A percentile compares a stretch with the other conserved stretches of the same genome.
Conservation (phyloP, 2,888 invertebrate species). For the Rhorus exstirpatorius region DNA sequence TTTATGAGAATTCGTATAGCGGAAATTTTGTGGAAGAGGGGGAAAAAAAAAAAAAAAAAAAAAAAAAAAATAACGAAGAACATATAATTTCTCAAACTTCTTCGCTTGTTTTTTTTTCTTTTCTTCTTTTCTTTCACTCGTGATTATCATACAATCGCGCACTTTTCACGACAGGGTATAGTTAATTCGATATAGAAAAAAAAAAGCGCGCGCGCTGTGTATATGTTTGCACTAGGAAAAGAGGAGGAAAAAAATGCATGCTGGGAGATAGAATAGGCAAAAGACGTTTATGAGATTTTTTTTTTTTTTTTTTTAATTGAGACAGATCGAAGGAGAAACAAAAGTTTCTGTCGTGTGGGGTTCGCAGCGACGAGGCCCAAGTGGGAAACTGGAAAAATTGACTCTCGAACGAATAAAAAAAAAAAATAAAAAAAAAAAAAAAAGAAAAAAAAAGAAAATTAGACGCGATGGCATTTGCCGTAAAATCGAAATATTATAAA, state of each 20-base stretch:
- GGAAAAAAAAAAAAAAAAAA: neutral
- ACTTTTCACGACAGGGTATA: conserved; percentile 52
- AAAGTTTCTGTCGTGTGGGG: neutral
- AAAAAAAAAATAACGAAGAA: neutral
- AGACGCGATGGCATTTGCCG: too few relatives aligned
- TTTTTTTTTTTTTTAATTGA: too few relatives aligned
- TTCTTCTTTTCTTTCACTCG: too few relatives aligned
- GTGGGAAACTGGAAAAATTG: too few relatives aligned
- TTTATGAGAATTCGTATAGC: conserved; percentile 14
- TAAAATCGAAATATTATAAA: too few relatives aligned
- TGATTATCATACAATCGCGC: neutral
- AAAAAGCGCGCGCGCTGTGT: conserved; percentile 7
- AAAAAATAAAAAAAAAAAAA: too few relatives aligned
- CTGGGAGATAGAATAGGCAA: neutral
- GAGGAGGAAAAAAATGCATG: neutral
- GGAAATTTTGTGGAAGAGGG: neutral
- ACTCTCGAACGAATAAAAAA: too few relatives aligned
- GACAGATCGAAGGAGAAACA: neutral
- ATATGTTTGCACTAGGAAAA: neutral
- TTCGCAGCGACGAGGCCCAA: too few relatives aligned
- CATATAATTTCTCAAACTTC: too few relatives aligned
- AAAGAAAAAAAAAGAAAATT: too few relatives aligned
- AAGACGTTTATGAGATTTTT: neutral
- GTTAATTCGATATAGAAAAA: conserved; percentile 31
- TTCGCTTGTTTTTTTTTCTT: too few relatives aligned